These are phyloP conservation scores for Pogonomyrmex californicus DNA, from an alignment of 1,140 invertebrate genomes.

Conservation along the genomic window DNA sequence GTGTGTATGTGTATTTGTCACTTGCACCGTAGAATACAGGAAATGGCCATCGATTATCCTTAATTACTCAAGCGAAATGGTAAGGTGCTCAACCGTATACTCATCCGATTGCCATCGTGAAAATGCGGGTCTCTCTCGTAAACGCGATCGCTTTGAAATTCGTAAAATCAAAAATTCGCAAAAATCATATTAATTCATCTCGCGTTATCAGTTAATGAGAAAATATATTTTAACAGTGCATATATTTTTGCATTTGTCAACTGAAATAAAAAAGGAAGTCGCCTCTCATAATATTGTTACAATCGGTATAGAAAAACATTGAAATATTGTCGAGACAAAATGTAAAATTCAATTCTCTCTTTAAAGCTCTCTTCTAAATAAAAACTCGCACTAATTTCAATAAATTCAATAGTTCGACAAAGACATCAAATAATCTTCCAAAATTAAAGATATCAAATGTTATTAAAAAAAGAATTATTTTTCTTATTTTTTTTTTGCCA, in stretches of 20 bases:
- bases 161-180: not conserved
- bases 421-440: no score
- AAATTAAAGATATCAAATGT: not conserved
- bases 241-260: not conserved
- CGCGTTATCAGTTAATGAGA: not conserved
- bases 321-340: not conserved
- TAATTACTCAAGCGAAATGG: slow-evolving; percentile 36
- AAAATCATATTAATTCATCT: slow-evolving; percentile 23
- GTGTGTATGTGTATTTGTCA: slow-evolving; percentile 59
- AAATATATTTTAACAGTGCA: not conserved
- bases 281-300: not conserved
- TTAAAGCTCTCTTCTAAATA: not conserved
- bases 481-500: not conserved
- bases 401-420: not conserved
- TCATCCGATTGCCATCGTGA: not conserved
- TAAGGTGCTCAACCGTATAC: slow-evolving; percentile 17
- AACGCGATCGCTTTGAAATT: not conserved
- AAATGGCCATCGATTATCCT: slow-evolving; percentile 58
- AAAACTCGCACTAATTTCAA: not conserved
- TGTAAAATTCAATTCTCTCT: not conserved
- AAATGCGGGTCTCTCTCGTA: not conserved
- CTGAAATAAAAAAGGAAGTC: not conserved
- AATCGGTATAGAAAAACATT: slow-evolving; percentile 1
- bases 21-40: slow-evolving; percentile 63
- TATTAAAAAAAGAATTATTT: not conserved